These are phyloP conservation scores for Andrena dorsata DNA, from an alignment of 2,888 invertebrate genomes.

Conservation along the genomic window DNA sequence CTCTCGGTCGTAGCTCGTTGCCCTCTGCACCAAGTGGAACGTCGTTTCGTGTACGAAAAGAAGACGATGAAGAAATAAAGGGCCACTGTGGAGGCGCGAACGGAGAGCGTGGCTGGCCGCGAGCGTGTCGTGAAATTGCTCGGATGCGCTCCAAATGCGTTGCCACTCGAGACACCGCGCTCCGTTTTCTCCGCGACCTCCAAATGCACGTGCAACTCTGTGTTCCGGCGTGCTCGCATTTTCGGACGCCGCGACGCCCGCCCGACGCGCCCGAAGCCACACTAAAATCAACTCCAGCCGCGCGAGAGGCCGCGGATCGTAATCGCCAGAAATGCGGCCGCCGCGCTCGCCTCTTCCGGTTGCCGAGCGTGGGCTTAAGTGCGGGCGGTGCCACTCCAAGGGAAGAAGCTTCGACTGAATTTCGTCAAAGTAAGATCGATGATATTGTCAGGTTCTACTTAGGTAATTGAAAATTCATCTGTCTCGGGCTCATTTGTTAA, in stretches of 20 bases:
- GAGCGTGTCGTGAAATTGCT: slow-evolving; percentile 65
- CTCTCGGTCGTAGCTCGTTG: slow-evolving; percentile 10
- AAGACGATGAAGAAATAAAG: background rate
- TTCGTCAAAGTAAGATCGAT: too few species aligned
- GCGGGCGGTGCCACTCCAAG: background rate
- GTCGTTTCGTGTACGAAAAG: background rate
- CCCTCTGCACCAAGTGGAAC: background rate
- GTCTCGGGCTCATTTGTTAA: too few species aligned
- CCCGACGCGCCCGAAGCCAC: slow-evolving; percentile 17
- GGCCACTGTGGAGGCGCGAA: background rate
- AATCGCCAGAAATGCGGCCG: slow-evolving; percentile 34
- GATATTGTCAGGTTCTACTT: too few species aligned
- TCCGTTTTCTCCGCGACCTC: slow-evolving; percentile 33
- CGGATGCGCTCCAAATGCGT: slow-evolving; percentile 67
- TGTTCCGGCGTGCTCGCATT: slow-evolving; percentile 13
- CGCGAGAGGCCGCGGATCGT: slow-evolving; percentile 18
- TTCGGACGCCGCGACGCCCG: slow-evolving; percentile 20
- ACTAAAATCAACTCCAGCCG: slow-evolving; percentile 42
- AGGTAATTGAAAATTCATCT: too few species aligned
- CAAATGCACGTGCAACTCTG: slow-evolving; percentile 39
- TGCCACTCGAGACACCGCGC: slow-evolving; percentile 29
- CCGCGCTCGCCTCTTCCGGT: background rate
- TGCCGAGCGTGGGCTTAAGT: background rate
- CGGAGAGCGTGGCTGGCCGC: slow-evolving; percentile 9
- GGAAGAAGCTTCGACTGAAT: too few species aligned